These are phyloP conservation scores for Porites cylindrica DNA, from an alignment of 92 coral and sea anemone species.

Conservation along the genomic window DNA sequence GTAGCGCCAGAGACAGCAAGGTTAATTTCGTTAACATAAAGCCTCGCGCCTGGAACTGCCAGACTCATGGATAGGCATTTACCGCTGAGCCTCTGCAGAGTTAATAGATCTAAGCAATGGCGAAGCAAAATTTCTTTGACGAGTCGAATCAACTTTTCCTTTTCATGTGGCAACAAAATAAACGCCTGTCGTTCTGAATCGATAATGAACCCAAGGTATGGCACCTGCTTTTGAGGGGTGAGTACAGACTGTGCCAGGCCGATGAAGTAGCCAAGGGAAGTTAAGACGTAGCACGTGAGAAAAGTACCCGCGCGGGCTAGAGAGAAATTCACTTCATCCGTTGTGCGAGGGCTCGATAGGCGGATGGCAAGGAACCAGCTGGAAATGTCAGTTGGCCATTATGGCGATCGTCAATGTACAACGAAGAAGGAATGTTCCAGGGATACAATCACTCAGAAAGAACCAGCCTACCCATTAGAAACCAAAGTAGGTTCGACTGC, in stretches of 20 bases:
- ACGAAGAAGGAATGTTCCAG: no score
- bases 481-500: no score
- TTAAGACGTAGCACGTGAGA: slow-evolving; percentile 4
- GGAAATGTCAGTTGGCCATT: no score
- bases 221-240: no score
- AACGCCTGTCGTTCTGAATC: neutral
- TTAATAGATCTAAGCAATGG: no score
- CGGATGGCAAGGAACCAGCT: no score
- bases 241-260: neutral
- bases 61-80: neutral
- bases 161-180: slow-evolving; percentile 8
- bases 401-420: no score
- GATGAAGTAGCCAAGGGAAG: no score
- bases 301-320: slow-evolving; percentile 8
- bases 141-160: slow-evolving; percentile 1
- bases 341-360: neutral
- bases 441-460: neutral
- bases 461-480: no score
- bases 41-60: slow-evolving; percentile 20
- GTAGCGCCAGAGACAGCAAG: slow-evolving; percentile 2
- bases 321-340: neutral
- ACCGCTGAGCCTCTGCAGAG: no score
- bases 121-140: no score
- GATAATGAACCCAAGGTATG: neutral
- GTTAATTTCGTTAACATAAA: slow-evolving; percentile 20